Base-by-base conservation (phyloP, 2,888 invertebrate species). In the Ceramica pisi region DNA sequence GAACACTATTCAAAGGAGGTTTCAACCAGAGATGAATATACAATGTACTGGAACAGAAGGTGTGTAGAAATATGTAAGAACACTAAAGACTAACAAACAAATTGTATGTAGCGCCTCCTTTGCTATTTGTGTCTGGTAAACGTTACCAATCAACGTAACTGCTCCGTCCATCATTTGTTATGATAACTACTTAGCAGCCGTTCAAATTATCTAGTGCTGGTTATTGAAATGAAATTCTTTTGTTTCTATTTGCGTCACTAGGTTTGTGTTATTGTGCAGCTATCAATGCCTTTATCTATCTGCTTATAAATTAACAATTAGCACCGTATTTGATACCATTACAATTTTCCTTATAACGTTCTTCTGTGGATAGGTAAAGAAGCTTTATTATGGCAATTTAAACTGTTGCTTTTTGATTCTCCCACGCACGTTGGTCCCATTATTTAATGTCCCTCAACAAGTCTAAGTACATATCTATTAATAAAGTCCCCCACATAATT, bases 131-230 rank as follows among this genome's bases (percentile, higher is more conserved):
- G 61, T 82, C 76, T 78, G 75, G 67, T 75, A 79, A 78, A 78
- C 85, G 85, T 84, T 76, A 81, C 84, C 83, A 86, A 87, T 85
- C 72, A 72, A 55, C 57, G 63, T 82, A 84, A 83, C 78, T 57
- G 73, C 67, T 78, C 80, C 80, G 87, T 86, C 85, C 78, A 86
- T 88, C 86, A 88, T 81, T 78, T 86, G 83, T 87, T 88, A 86
- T 87, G 85, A 83, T 87, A 87, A 86, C 71, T 80, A 84, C 73
- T 66, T 77, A 80, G 46, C 44, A 59, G 59, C 68, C 71, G 66
- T 78, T 75, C 66, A 79, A 80, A 71, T 78, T 77, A 78, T 83
- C 72, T 71, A 56, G 48, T 68, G 59, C 21, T 64, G 66, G 64
- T 62, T 74, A 69, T 61, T 75, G 64, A 60, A 59, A 35, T 56